phyloP scores from a whole-genome alignment of 2,888 invertebrate genomes.

The Patella pellucida region DNA sequence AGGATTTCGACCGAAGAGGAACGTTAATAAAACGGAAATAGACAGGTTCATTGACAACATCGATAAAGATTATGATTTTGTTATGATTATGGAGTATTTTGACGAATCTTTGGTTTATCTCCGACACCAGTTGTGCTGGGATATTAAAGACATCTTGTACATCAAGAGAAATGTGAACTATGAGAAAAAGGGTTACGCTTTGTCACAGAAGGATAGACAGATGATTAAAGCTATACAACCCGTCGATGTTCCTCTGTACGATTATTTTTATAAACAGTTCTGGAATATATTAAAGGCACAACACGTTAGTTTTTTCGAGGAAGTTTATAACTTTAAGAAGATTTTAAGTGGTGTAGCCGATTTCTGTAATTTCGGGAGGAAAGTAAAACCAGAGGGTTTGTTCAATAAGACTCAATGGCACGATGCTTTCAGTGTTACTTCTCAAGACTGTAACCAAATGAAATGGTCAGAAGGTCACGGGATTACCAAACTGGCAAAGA shows the following conservation, averaged over 20 bases:
- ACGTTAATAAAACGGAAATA: conserved; percentile 20
- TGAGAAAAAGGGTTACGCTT: conserved; percentile 27
- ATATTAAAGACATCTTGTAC: conserved; percentile 55
- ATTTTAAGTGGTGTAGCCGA: conserved; percentile 26
- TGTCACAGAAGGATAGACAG: conserved; percentile 32
- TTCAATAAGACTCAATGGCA: not conserved
- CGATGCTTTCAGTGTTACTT: not conserved
- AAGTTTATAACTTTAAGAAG: conserved; percentile 34
- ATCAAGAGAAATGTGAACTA: conserved; percentile 41
- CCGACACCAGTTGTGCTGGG: conserved; percentile 57
- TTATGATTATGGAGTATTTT: conserved; percentile 63
- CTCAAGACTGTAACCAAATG: not conserved
- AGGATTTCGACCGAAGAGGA: not conserved
- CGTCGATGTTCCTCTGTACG: conserved; percentile 54
- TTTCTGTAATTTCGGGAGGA: conserved; percentile 26
- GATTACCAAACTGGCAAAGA: not conserved
- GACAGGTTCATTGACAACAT: conserved; percentile 42
- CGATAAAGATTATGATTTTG: conserved; percentile 49
- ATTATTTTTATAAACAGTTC: conserved; percentile 47
- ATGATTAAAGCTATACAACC: conserved; percentile 42
- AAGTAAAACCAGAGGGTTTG: not conserved
- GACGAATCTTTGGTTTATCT: conserved; percentile 63
- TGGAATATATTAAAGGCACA: conserved; percentile 32
- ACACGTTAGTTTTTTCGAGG: conserved; percentile 31
- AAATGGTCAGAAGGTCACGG: not conserved